A percentile compares a stretch with the other conserved stretches of the same genome.
phyloP scores from a whole-genome alignment of 2,797 vertebrate genomes.

The Eptatretus atami region DNA sequence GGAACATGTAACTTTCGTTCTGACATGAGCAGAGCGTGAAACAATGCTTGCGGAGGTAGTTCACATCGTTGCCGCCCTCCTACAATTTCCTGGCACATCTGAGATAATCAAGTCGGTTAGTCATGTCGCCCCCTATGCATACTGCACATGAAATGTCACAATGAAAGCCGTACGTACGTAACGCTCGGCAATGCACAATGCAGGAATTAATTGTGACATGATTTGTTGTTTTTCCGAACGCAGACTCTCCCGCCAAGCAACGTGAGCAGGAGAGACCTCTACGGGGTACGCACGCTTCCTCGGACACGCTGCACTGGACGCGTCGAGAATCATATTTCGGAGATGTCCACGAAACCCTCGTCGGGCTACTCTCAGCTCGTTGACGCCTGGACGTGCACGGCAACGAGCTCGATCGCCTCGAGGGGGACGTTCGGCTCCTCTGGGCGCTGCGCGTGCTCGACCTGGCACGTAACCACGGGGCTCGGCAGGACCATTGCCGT shows the following conservation, averaged over 20 bases:
- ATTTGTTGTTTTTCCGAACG: not conserved
- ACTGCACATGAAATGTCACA: too few species aligned
- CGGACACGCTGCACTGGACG: constrained; percentile 25
- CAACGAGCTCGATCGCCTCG: constrained; percentile 59
- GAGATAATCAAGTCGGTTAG: too few species aligned
- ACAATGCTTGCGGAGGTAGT: too few species aligned
- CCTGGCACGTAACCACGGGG: not conserved
- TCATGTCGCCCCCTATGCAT: too few species aligned
- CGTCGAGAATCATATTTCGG: constrained; percentile 69
- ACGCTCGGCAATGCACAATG: too few species aligned
- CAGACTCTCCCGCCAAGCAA: constrained; percentile 12
- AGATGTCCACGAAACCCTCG: constrained; percentile 57
- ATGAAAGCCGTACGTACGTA: too few species aligned
- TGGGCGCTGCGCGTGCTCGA: not conserved
- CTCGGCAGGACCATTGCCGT: not conserved
- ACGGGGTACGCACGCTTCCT: constrained; percentile 21
- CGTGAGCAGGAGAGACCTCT: constrained; percentile 30
- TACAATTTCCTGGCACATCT: too few species aligned
- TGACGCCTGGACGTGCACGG: constrained; percentile 44
- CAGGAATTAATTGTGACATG: too few species aligned
- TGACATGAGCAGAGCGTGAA: too few species aligned
- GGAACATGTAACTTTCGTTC: too few species aligned
- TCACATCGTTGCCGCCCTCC: too few species aligned
- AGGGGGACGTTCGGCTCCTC: constrained; percentile 13
- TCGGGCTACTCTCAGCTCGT: constrained; percentile 38